Conservation (phyloP, 2,888 invertebrate genomes). For the Melangyna quadrimaculata region DNA sequence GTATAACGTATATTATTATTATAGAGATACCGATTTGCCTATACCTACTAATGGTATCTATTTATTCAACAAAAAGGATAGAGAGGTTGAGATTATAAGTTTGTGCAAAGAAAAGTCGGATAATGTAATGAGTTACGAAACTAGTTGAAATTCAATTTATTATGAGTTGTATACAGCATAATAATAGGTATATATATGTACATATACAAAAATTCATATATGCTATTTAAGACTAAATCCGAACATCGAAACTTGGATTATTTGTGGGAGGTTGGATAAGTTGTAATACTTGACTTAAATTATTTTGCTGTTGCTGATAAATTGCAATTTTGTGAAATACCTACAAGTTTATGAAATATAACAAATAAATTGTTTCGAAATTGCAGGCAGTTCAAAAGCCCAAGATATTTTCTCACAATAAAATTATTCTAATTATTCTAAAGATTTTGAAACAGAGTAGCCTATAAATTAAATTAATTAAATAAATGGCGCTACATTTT, state of each 20-base stretch:
- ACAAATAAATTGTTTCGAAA: too few species aligned
- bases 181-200: neutral
- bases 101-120: slow-evolving; percentile 12
- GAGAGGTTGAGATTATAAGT: slow-evolving; percentile 24
- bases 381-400: too few species aligned
- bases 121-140: slow-evolving; percentile 49
- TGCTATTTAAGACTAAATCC: neutral
- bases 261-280: neutral
- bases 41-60: neutral
- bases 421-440: too few species aligned
- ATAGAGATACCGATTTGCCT: neutral
- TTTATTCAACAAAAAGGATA: slow-evolving; percentile 11
- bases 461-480: too few species aligned
- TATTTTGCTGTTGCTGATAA: too few species aligned
- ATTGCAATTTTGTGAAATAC: neutral
- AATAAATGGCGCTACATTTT: too few species aligned
- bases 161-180: too few species aligned
- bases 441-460: too few species aligned
- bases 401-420: too few species aligned
- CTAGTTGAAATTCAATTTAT: slow-evolving; percentile 46
- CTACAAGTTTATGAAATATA: too few species aligned
- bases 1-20: too few species aligned
- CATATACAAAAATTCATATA: neutral
- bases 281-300: too few species aligned
- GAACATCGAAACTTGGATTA: neutral